These are phyloP conservation scores for Lophochroa leadbeateri DNA, from an alignment of 2,113 vertebrate species.

Conservation along the genomic window DNA sequence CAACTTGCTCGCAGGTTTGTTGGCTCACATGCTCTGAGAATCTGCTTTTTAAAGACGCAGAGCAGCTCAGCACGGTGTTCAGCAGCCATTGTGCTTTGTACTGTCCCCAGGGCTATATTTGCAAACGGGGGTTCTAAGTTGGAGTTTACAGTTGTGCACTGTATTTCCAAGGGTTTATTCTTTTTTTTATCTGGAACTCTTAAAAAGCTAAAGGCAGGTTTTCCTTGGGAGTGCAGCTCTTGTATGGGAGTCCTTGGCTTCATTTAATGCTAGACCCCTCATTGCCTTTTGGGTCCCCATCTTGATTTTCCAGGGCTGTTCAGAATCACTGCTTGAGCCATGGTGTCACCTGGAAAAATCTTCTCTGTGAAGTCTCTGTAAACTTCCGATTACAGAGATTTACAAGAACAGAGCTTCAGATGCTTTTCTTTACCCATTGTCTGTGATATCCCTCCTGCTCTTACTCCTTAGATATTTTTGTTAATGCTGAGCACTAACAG, in stretches of 20 bases:
- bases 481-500: neutral
- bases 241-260: neutral
- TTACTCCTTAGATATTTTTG: neutral
- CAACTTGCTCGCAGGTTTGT: neutral
- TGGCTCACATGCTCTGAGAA: accelerated
- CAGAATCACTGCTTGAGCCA: neutral
- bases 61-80: neutral
- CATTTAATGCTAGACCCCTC: neutral
- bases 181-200: too few species aligned
- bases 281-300: neutral
- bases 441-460: neutral
- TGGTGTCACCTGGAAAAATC: neutral
- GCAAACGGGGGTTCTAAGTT: neutral
- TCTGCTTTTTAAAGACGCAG: accelerated
- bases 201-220: neutral
- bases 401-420: neutral
- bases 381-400: neutral
- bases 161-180: neutral
- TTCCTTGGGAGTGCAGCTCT: neutral
- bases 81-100: neutral
- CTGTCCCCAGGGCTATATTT: neutral
- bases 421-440: neutral
- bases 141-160: neutral
- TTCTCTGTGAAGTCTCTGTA: neutral
- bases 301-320: neutral